Conservation (phyloP, 2,797 vertebrate genomes). For the Platalea minor region DNA sequence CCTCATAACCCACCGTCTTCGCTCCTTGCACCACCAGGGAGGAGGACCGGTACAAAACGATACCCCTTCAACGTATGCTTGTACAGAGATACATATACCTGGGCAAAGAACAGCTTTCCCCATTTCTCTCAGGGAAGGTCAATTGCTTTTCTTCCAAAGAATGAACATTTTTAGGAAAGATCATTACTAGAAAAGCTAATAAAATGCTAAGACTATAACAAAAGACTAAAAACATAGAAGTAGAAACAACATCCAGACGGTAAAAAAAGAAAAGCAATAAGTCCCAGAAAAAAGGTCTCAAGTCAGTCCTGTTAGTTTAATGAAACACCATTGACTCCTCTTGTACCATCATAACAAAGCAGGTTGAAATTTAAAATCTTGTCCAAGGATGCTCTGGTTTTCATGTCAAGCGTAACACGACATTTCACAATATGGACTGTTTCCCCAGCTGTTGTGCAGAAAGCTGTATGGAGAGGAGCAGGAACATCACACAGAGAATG, state of each 20-base stretch:
- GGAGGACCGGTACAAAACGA: rapidly evolving
- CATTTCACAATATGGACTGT: not conserved
- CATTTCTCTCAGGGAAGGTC: not conserved
- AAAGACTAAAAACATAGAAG: not conserved
- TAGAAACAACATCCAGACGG: not conserved
- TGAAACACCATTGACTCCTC: not conserved
- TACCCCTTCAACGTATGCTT: rapidly evolving
- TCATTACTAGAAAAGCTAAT: not conserved
- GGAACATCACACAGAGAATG: too few relatives aligned
- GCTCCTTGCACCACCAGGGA: not conserved
- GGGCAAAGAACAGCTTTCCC: not conserved
- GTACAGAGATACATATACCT: not conserved
- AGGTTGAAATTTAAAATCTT: not conserved
- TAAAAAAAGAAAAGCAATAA: not conserved
- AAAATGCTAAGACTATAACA: not conserved
- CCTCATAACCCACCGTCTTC: rapidly evolving
- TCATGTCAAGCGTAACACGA: not conserved
- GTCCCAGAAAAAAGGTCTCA: not conserved
- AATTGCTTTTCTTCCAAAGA: not conserved
- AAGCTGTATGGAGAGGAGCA: not conserved
- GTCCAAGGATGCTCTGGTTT: not conserved
- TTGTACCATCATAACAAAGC: not conserved
- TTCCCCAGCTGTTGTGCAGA: not conserved
- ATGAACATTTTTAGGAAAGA: not conserved
- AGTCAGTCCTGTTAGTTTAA: not conserved